Percentiles rank a stretch among this genome's conserved stretches.
Conservation (phyloP, 2,797 vertebrate genomes). For the Cynodonichthys magdalenae region DNA sequence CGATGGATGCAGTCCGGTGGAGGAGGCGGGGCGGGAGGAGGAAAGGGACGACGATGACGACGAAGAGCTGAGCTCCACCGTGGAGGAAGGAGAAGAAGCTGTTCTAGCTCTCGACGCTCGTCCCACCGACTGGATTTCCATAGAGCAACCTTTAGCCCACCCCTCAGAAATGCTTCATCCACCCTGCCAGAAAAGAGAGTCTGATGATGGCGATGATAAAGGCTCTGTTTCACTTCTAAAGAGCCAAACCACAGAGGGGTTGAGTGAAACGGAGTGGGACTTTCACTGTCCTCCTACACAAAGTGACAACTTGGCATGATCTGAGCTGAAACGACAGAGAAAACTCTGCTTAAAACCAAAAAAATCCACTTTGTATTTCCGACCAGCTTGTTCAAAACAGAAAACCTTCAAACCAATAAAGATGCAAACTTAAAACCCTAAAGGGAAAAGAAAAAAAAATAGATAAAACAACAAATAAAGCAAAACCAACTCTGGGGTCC, state of each 20-base stretch:
- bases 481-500: constrained; percentile 29
- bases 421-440: constrained; percentile 50
- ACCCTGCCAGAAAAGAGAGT: constrained; percentile 25
- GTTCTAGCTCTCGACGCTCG: constrained; percentile 63
- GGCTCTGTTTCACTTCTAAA: constrained; percentile 28
- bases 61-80: constrained; percentile 58
- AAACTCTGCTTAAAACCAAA: constrained; percentile 39
- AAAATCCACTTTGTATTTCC: constrained; percentile 43
- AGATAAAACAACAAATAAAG: constrained; percentile 56
- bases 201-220: constrained; percentile 24
- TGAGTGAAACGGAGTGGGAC: constrained; percentile 43
- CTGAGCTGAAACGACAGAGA: constrained; percentile 57
- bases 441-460: constrained; percentile 48
- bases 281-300: constrained; percentile 44
- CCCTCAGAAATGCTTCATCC: constrained; percentile 14
- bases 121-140: constrained; percentile 44
- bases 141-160: constrained; percentile 18
- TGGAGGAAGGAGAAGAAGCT: constrained; percentile 79
- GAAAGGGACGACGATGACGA: constrained; percentile 61
- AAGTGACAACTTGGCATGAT: constrained; percentile 68
- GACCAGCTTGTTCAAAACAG: constrained; percentile 50
- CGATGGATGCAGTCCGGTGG: constrained; percentile 70
- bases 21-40: constrained; percentile 68
- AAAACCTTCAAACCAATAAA: constrained; percentile 57
- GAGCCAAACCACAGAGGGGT: constrained; percentile 27